A percentile compares a stretch with the other conserved stretches of the same genome.
These are phyloP conservation scores for Xenentodon cancila DNA, from an alignment of 2,797 vertebrate species.

Conservation along the genomic window DNA sequence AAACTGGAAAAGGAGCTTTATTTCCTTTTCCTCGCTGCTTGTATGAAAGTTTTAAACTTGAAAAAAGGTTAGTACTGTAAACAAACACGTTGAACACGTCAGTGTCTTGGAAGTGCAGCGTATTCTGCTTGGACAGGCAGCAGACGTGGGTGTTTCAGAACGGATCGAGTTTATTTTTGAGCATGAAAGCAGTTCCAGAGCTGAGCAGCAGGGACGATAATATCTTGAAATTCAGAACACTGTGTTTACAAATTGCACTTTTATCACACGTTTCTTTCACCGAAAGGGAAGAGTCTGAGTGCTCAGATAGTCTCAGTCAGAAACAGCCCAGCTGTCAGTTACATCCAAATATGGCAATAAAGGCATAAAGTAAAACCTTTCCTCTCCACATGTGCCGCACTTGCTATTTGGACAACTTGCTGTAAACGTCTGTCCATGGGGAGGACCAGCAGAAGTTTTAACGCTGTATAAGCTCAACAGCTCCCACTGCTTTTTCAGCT, in stretches of 20 bases:
- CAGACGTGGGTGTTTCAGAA: conserved; percentile 11
- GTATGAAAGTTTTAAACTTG: conserved; percentile 20
- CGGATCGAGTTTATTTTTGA: conserved; percentile 41
- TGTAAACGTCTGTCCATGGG: conserved; percentile 66
- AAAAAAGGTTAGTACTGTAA: conserved; percentile 31
- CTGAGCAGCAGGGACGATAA: conserved; percentile 18
- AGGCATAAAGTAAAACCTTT: conserved; percentile 36
- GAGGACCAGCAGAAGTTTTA: conserved; percentile 51
- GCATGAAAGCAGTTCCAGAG: conserved; percentile 22
- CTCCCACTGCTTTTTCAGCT: conserved; percentile 24
- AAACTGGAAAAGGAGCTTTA: conserved; percentile 8
- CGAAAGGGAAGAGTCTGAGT: background rate
- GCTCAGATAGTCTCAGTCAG: conserved; percentile 25
- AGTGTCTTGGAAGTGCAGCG: conserved; percentile 13
- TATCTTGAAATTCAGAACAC: background rate
- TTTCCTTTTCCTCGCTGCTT: conserved; percentile 29
- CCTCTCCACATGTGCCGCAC: conserved; percentile 49
- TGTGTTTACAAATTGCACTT: conserved; percentile 7
- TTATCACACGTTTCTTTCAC: background rate
- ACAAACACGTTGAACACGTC: conserved; percentile 35
- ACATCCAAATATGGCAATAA: conserved; percentile 62
- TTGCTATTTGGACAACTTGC: conserved; percentile 72
- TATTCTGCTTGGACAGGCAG: conserved; percentile 30
- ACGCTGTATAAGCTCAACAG: conserved; percentile 56
- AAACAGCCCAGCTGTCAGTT: conserved; percentile 56